Evolutionary conservation across 1,140 invertebrate genomes (phyloP).

Genomic region (Platorchestia sp.): DNA sequence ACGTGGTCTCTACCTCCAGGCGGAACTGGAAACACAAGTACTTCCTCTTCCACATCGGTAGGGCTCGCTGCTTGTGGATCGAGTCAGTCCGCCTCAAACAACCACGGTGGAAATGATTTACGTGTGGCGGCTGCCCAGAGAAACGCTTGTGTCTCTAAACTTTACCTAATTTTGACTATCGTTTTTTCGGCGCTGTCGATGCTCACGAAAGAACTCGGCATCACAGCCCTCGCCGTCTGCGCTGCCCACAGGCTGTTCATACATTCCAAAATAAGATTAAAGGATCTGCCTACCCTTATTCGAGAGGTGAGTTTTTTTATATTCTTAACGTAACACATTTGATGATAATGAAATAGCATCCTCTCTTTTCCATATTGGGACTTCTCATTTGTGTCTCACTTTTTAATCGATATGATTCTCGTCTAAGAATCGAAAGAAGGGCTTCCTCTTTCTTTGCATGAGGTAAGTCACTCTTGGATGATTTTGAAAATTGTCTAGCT

Average conservation of each 20-base stretch:
- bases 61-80: background rate
- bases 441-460: background rate
- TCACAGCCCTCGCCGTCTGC: constrained; percentile 86
- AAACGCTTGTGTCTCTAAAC: background rate
- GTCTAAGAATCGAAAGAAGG: background rate
- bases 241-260: constrained; percentile 80
- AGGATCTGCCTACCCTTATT: constrained; percentile 62
- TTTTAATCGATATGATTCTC: background rate
- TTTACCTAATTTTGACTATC: constrained; percentile 67
- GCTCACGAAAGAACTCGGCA: constrained; percentile 94
- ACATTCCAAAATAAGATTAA: constrained; percentile 63
- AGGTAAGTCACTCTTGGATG: background rate
- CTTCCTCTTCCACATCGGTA: constrained; percentile 56
- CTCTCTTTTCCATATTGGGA: background rate
- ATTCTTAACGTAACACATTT: background rate
- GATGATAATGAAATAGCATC: background rate
- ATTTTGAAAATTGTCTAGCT: too few relatives aligned
- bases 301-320: constrained; percentile 62
- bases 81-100: background rate
- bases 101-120: background rate
- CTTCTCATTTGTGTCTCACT: background rate
- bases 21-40: constrained; percentile 45
- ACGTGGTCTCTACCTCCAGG: constrained; percentile 67
- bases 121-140: background rate
- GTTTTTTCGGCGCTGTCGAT: constrained; percentile 79